phyloP scores from a whole-genome alignment of 2,888 invertebrate genomes.

The Didymodactylos carnosus region DNA sequence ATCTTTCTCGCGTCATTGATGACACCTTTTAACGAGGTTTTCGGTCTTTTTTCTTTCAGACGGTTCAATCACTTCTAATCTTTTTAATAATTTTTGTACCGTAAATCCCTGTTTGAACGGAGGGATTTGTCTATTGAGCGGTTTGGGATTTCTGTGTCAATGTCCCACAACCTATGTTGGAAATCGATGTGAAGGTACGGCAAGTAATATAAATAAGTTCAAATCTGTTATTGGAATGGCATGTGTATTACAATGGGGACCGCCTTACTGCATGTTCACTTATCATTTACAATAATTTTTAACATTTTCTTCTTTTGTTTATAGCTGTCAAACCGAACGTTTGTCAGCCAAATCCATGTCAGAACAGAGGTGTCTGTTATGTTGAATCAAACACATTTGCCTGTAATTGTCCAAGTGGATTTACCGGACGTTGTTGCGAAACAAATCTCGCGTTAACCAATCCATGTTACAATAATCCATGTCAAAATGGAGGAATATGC shows the following conservation, averaged over 20 bases:
- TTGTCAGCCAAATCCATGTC: background rate
- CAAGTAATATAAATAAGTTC: slow-evolving; percentile 34
- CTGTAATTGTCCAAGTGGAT: slow-evolving; percentile 10
- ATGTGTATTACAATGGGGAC: no score
- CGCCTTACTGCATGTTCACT: no score
- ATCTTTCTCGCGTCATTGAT: no score
- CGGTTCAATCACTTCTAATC: no score
- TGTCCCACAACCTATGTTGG: background rate
- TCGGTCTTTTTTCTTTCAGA: no score
- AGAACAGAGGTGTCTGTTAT: slow-evolving; percentile 2
- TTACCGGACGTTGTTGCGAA: slow-evolving; percentile 1
- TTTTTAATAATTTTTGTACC: background rate
- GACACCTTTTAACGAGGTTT: no score
- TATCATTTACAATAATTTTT: no score
- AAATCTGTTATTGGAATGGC: no score
- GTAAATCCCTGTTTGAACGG: slow-evolving; percentile 5
- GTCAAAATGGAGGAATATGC: slow-evolving; percentile 47
- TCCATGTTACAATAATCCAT: slow-evolving; percentile 39
- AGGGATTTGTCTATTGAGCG: background rate
- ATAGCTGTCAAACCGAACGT: background rate
- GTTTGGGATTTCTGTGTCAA: background rate
- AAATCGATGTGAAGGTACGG: background rate
- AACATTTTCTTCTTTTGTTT: background rate
- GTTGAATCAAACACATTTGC: background rate
- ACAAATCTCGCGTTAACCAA: background rate